Evolutionary conservation across 1,140 invertebrate genomes (phyloP), one percentile per base, ranked within the genome.

Genomic region (Gryllus bimaculatus): DNA sequence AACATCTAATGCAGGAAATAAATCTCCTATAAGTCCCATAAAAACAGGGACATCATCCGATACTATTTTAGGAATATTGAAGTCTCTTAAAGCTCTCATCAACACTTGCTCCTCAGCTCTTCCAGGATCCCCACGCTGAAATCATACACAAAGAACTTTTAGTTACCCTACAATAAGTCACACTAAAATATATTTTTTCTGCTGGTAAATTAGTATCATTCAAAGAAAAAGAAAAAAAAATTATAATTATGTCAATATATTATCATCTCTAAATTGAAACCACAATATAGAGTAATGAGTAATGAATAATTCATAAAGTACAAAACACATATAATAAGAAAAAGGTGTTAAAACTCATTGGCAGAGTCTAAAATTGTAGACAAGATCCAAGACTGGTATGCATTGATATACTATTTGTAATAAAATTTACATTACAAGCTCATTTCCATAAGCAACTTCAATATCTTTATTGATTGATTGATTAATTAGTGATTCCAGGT

Each of bases 1-100:
- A 20, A 98, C 96, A 88, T 98, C 96, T 66, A 98, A 87, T 18
- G 96, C 94, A 12, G 97, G 97, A 87, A 98, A 99, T 26, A 99
- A 87, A 87, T 99, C 97, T 18, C 95, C 94, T 83, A 99, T 98
- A 7, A 99, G 88, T 74, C 97, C 97, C 95, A 98, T 97, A 84
- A 99, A 98, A 18, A 98, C 94, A 0, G 96, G 95, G 83, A 97
- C 91, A 86, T 99, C 97, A 84, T 98, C 97, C 1, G 95, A 94
- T 8, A 98, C 92, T 78, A 99, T 95, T 89, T 98, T 98, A 2
- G 97, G 97, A 80, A 98, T 94, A 84, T 99, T 98, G 83, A 98
- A 98, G 86, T 99, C 97, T 81, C 97, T 89, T 26, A 99, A 85
- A 21, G 97, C 97, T 87, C 97, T 90, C 96, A 98, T 98, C n/a